Percentiles rank a stretch among this genome's conserved stretches.
Evolutionary conservation across 2,888 invertebrate species (phyloP).

Genomic region (Drosophila atripex): DNA sequence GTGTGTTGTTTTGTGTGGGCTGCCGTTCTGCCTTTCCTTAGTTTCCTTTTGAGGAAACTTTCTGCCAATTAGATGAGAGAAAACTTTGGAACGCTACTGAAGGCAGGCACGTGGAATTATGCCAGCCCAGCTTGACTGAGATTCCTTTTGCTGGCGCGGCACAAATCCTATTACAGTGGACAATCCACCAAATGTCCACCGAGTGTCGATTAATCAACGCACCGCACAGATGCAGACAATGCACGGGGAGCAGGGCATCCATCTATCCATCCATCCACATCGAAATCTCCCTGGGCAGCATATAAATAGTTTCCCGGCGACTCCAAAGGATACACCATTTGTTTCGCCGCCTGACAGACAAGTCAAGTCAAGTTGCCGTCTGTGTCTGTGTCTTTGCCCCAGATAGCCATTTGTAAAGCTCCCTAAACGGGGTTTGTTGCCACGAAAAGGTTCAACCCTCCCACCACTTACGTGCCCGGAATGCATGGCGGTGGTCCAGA

Average conservation of each 20-base stretch:
- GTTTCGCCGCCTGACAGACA: slow-evolving; percentile 57
- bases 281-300: slow-evolving; percentile 31
- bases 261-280: slow-evolving; percentile 19
- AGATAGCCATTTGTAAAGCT: slow-evolving; percentile 31
- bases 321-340: slow-evolving; percentile 55
- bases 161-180: slow-evolving; percentile 48
- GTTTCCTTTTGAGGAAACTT: slow-evolving; percentile 39
- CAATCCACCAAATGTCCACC: slow-evolving; percentile 16
- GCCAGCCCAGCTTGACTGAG: slow-evolving; percentile 50
- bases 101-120: slow-evolving; percentile 60
- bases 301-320: slow-evolving; percentile 66
- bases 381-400: slow-evolving; percentile 6
- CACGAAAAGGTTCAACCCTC: slow-evolving; percentile 44
- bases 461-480: slow-evolving; percentile 47
- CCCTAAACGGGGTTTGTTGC: slow-evolving; percentile 21
- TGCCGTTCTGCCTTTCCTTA: background rate
- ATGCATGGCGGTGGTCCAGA: slow-evolving; percentile 42
- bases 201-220: slow-evolving; percentile 67
- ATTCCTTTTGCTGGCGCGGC: slow-evolving; percentile 63
- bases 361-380: slow-evolving; percentile 55
- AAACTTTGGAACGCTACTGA: slow-evolving; percentile 50
- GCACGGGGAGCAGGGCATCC: slow-evolving; percentile 27
- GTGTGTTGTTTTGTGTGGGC: slow-evolving; percentile 17
- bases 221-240: slow-evolving; percentile 51
- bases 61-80: slow-evolving; percentile 61